Evolutionary conservation across 2,888 invertebrate species (phyloP).

Genomic region (Hydraecia micacea): DNA sequence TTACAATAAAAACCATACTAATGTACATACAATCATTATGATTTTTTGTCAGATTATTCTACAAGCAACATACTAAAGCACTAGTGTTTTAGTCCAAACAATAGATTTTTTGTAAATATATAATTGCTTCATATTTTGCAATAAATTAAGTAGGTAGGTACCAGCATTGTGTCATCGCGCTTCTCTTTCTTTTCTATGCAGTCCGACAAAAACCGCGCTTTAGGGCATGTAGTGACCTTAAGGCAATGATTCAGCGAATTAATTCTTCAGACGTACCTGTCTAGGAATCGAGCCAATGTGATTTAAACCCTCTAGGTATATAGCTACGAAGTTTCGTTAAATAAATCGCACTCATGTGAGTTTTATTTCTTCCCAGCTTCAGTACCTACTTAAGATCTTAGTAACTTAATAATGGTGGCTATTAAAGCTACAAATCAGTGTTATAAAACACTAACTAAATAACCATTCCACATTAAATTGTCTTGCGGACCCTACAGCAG

Average conservation of each 20-base stretch:
- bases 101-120: too few relatives aligned
- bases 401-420: slow-evolving; percentile 52
- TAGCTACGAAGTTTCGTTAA: neutral
- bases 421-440: slow-evolving; percentile 45
- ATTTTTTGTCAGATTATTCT: too few relatives aligned
- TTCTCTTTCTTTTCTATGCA: too few relatives aligned
- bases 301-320: slow-evolving; percentile 12
- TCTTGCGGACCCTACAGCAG: slow-evolving; percentile 65
- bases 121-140: too few relatives aligned
- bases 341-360: slow-evolving; percentile 1
- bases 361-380: slow-evolving; percentile 9
- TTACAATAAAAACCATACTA: too few relatives aligned
- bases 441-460: slow-evolving; percentile 58
- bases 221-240: too few relatives aligned
- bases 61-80: too few relatives aligned
- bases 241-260: slow-evolving; percentile 46
- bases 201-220: too few relatives aligned
- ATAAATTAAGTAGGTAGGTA: too few relatives aligned
- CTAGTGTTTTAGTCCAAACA: too few relatives aligned
- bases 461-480: slow-evolving; percentile 62
- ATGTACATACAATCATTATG: too few relatives aligned
- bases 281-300: slow-evolving; percentile 41
- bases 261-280: slow-evolving; percentile 45
- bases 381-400: slow-evolving; percentile 36
- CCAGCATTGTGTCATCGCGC: too few relatives aligned